A percentile compares a stretch with the other conserved stretches of the same genome.
Conservation (phyloP, 2,888 invertebrate species). For the Torymus tubicola region DNA sequence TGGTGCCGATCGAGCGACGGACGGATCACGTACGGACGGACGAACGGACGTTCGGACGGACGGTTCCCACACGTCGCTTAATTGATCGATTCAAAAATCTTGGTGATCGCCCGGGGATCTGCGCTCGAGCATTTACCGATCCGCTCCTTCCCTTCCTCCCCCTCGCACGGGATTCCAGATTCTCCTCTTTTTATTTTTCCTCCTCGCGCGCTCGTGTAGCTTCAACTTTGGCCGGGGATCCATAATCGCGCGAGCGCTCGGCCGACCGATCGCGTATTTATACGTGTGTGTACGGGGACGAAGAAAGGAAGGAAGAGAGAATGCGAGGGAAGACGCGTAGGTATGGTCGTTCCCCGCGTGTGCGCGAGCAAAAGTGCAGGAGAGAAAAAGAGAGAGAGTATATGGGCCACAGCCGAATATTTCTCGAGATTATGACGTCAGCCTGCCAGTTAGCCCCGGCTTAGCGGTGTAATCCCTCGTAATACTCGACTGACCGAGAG, state of each 20-base stretch:
- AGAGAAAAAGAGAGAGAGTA: conserved; percentile 46
- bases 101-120: conserved; percentile 73
- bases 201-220: conserved; percentile 47
- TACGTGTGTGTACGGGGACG: background rate
- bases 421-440: conserved; percentile 76
- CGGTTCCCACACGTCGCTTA: conserved; percentile 76
- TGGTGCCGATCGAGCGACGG: conserved; percentile 67
- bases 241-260: conserved; percentile 55
- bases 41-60: conserved; percentile 66
- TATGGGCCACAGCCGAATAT: conserved; percentile 68
- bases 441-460: conserved; percentile 73
- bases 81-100: conserved; percentile 77
- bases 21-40: conserved; percentile 57
- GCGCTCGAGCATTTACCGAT: conserved; percentile 66
- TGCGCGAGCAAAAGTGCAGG: conserved; percentile 40
- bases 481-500: conserved; percentile 63
- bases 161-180: conserved; percentile 18
- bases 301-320: conserved; percentile 21
- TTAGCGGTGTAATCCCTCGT: conserved; percentile 76
- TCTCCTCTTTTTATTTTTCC: conserved; percentile 47
- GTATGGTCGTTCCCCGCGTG: background rate
- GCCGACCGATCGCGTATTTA: conserved; percentile 46
- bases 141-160: conserved; percentile 62
- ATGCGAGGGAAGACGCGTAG: background rate
- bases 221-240: conserved; percentile 54